Percentiles rank a stretch among this genome's conserved stretches.
Evolutionary conservation across 2,797 vertebrate genomes (phyloP).

Genomic region (Argyrosomus regius): DNA sequence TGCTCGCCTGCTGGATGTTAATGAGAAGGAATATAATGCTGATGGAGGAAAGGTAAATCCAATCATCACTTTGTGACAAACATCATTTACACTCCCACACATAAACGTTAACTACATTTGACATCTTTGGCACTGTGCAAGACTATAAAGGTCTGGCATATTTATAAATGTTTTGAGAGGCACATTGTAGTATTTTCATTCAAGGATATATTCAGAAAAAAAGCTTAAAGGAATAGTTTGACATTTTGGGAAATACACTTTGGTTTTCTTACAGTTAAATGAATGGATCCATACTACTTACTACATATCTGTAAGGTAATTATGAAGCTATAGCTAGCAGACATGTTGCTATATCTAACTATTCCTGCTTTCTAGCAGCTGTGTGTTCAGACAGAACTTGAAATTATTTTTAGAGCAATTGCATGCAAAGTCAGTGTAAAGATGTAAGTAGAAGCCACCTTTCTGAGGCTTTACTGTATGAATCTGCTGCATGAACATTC

Average conservation of each 20-base stretch:
- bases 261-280: background rate
- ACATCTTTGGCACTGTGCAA: background rate
- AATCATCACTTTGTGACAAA: background rate
- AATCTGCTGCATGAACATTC: background rate
- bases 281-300: background rate
- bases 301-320: background rate
- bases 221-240: no score
- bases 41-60: constrained; percentile 95
- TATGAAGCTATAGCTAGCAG: background rate
- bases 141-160: background rate
- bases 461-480: background rate
- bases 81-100: background rate
- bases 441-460: background rate
- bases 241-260: background rate
- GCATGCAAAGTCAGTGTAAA: background rate
- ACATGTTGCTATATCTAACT: no score
- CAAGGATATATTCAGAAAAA: no score
- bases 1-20: constrained; percentile 94
- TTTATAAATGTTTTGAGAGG: background rate
- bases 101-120: background rate
- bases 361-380: background rate
- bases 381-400: background rate
- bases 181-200: background rate
- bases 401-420: background rate
- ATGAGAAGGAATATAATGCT: constrained; percentile 98